These are phyloP conservation scores for Marronus borbonicus DNA, from an alignment of 2,888 invertebrate genomes.

Conservation along the genomic window DNA sequence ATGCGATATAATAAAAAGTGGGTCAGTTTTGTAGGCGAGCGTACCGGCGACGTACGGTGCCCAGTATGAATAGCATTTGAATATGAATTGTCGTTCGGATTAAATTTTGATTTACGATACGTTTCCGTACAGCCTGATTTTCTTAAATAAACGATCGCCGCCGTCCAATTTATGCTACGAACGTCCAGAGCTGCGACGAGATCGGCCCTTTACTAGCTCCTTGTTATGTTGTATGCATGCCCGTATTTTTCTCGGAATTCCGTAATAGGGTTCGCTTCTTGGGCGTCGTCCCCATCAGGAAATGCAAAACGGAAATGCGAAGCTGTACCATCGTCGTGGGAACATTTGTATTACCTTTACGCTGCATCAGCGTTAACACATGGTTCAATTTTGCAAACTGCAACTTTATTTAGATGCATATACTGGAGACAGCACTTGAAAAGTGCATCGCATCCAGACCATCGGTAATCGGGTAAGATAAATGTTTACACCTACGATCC, in stretches of 20 bases:
- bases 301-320: no score
- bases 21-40: slow-evolving; percentile 17
- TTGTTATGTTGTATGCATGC: not conserved
- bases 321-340: no score
- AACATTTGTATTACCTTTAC: no score
- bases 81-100: slow-evolving; percentile 37
- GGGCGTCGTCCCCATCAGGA: no score
- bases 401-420: no score
- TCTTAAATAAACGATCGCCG: slow-evolving; percentile 24
- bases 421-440: no score
- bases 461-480: no score
- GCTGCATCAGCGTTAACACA: no score
- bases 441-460: no score
- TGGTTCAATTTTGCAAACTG: no score
- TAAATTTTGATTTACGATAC: slow-evolving; percentile 43
- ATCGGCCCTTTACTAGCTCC: not conserved
- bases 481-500: no score
- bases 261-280: not conserved
- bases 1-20: slow-evolving; percentile 19
- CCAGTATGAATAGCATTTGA: slow-evolving; percentile 16
- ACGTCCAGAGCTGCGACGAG: not conserved
- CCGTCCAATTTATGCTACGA: slow-evolving; percentile 32
- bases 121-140: slow-evolving; percentile 21
- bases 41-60: not conserved
- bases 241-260: slow-evolving; percentile 1